Base-by-base conservation (phyloP, 2,888 invertebrate species). In the Andrena praecox region DNA sequence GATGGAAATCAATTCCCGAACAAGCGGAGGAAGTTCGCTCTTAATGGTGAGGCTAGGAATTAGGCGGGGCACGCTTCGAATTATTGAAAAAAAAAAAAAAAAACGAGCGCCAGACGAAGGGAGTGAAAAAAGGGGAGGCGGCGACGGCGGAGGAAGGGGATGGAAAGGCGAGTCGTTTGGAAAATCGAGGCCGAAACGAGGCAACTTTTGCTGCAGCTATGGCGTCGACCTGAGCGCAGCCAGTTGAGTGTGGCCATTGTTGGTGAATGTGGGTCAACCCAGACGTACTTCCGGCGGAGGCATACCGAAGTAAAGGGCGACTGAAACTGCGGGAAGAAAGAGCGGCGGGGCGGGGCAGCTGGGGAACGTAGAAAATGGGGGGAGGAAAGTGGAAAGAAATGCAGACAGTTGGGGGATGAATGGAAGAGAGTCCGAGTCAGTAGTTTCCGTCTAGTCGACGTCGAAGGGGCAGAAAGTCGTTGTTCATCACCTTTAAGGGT, bases 191-290 rank as follows among this genome's bases (percentile, higher is more conserved):
- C 77, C 73, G 81, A 80, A 81, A 82, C 76, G 66, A 67, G 83
- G 77, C 77, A 86, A 85, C 84, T 87, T 74, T 70, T 77, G 78
- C 67, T 67, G 66, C 66, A 75, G 77, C 68, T 64, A 77, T 77
- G 67, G 63, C 75, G 77, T 73, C 78, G 78, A 80, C 82, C 84
- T 77, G 85, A 82, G 86, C 84, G 81, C 79, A 82, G 84, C 80
- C 80, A 88, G 87, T 89, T 85, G 88, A 90, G 91, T 88, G 85
- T 77, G 81, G 87, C 89, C 85, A 90, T 92, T 92, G 91, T 92
- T 85, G 87, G 48, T 79, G 87, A 79, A 91, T 91, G 85, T 90
- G 87, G 91, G 92, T 92, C 92, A 90, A 79, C 82, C 82, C 81
- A 80, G 81, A 84, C 87, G 89, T 86, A 89, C 89, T 90, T 90